Evolutionary conservation across 2,888 invertebrate genomes (phyloP), one percentile per base, ranked within the genome.

Genomic region (Fabriciana adippe): DNA sequence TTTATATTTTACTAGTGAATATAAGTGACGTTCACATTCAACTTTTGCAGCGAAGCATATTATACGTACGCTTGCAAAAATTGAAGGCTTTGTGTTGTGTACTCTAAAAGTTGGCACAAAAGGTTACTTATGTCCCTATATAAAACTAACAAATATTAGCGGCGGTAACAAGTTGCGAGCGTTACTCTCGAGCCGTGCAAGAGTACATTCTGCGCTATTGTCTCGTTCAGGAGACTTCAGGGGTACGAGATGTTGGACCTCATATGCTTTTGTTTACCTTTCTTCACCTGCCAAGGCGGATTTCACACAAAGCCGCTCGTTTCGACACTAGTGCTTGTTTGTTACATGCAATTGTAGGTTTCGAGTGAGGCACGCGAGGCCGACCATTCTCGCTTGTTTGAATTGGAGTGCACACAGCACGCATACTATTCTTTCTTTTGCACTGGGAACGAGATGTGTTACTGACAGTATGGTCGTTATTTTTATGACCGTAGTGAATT

Each of bases 121-220:
- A 85, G 86, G 83, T 87, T 86, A 80, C 82, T 82, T 82, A 79
- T 82, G 81, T 81, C 85, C 80, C 84, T 84, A 88, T 87, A 89
- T 88, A 91, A 91, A 90, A 89, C 88, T 91, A 91, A 92, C 90
- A 90, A 61, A 91, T 88, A 88, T 89, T 88, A 89, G 85, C 83
- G 77, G 86, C 80, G 85, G 89, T 91, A 90, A 91, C 90, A 89
- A 90, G 90, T 87, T 84, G 81, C 83, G 86, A 87, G 81, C 83
- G 84, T 85, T 89, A 86, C 88, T 87, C 85, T 78, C 78, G 85
- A 86, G 88, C 87, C 47, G 14, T 41, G 18, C 88, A 88, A 88
- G 11, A 41, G 35, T 85, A 88, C 88, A 87, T 87, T 81, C 83
- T 80, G 78, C 85, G 78, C 85, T 81, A 89, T 92, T 92, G 91